phyloP scores from a whole-genome alignment of 2,888 invertebrate species.

The Andrena marginata region DNA sequence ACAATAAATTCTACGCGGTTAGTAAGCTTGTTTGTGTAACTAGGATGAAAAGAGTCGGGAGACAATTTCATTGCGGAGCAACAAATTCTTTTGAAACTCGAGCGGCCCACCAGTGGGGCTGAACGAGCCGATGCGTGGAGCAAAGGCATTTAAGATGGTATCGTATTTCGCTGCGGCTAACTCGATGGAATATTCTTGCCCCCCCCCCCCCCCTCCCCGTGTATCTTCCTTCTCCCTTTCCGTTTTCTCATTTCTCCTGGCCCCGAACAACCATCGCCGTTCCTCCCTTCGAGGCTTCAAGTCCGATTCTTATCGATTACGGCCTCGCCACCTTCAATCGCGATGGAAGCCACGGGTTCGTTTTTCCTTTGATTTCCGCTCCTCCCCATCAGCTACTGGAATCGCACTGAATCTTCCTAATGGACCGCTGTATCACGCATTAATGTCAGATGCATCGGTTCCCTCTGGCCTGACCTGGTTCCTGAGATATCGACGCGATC shows the following conservation, averaged over 20 bases:
- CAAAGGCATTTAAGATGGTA: constrained; percentile 73
- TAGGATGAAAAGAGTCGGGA: background rate
- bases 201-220: too few species aligned
- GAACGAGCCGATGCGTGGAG: constrained; percentile 54
- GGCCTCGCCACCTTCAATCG: constrained; percentile 57
- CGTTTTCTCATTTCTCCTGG: constrained; percentile 30
- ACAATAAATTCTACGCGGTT: too few species aligned
- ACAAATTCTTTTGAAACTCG: constrained; percentile 42
- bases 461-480: constrained; percentile 44
- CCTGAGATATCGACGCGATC: constrained; percentile 40
- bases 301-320: constrained; percentile 70
- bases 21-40: background rate
- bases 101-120: constrained; percentile 42
- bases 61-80: constrained; percentile 29
- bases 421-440: constrained; percentile 61
- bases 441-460: constrained; percentile 59
- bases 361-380: constrained; percentile 34
- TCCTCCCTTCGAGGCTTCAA: constrained; percentile 28
- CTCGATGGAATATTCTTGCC: constrained; percentile 55
- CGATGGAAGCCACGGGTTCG: constrained; percentile 40
- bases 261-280: background rate
- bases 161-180: constrained; percentile 66
- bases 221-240: constrained; percentile 36
- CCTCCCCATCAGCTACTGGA: constrained; percentile 28
- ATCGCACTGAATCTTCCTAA: constrained; percentile 65